These are phyloP conservation scores for Deroptyus accipitrinus DNA, from an alignment of 2,113 vertebrate species.

Conservation along the genomic window DNA sequence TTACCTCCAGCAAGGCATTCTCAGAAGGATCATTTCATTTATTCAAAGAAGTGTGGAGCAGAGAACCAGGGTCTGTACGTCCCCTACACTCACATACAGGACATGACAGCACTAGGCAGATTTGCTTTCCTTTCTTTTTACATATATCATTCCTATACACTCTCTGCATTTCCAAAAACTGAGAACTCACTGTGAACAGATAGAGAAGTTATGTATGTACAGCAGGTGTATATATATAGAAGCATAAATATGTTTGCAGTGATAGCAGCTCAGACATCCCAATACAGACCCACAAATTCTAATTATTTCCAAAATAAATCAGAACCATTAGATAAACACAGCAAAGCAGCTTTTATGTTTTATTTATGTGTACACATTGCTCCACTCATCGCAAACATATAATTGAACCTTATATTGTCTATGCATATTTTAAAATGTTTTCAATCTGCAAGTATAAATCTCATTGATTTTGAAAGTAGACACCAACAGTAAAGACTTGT, in stretches of 20 bases:
- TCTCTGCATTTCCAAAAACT: not conserved
- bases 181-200: not conserved
- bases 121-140: not conserved
- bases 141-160: rapidly evolving
- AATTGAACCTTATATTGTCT: constrained; percentile 41
- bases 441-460: constrained; percentile 60
- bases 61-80: rapidly evolving
- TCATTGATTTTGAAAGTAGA: constrained; percentile 43
- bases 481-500: not conserved
- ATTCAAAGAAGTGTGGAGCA: not conserved
- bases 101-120: rapidly evolving
- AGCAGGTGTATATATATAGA: no score
- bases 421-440: constrained; percentile 47
- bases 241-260: not conserved
- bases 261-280: not conserved
- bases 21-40: not conserved
- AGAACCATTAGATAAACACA: not conserved
- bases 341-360: constrained; percentile 32
- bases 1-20: not conserved
- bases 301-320: constrained; percentile 28
- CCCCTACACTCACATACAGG: rapidly evolving
- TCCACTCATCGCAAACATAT: constrained; percentile 31
- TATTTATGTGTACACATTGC: constrained; percentile 36
- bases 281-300: not conserved
- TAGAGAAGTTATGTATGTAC: rapidly evolving